Evolutionary conservation across 2,797 vertebrate genomes (phyloP).

Genomic region (Hypotaenidia philippensis): DNA sequence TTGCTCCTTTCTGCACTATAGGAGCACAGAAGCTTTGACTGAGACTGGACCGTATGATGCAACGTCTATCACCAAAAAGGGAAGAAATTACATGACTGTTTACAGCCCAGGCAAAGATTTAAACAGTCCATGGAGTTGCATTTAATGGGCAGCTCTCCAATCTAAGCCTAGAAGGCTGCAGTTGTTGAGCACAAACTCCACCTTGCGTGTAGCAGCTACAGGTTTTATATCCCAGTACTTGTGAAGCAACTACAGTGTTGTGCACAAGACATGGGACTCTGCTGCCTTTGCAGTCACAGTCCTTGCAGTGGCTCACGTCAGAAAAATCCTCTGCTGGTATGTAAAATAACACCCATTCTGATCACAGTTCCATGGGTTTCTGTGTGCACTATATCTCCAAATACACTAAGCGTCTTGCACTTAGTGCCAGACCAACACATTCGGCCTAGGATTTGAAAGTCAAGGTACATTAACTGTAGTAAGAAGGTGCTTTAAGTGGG

Average conservation of each 20-base stretch:
- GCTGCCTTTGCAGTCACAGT: not conserved
- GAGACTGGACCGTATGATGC: not conserved
- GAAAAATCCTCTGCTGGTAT: not conserved
- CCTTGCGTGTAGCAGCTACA: rapidly evolving
- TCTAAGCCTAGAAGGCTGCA: not conserved
- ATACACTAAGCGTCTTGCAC: not conserved
- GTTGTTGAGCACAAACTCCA: not conserved
- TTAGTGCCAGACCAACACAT: not conserved
- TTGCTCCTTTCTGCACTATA: not conserved
- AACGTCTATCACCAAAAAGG: not conserved
- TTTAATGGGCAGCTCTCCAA: not conserved
- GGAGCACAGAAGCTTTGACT: not conserved
- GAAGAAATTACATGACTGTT: not conserved
- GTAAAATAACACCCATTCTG: not conserved
- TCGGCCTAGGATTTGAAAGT: not conserved
- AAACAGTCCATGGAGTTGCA: not conserved
- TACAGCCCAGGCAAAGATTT: not conserved
- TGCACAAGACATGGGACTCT: rapidly evolving
- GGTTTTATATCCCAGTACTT: not conserved
- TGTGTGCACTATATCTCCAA: not conserved
- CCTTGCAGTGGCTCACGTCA: not conserved
- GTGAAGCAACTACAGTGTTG: not conserved
- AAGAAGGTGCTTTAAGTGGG: not conserved
- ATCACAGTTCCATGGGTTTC: not conserved
- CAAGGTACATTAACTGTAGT: not conserved